Percentiles rank a stretch among this genome's conserved stretches.
Evolutionary conservation across 2,888 invertebrate genomes (phyloP).

Genomic region (Malthinus flaveolus): DNA sequence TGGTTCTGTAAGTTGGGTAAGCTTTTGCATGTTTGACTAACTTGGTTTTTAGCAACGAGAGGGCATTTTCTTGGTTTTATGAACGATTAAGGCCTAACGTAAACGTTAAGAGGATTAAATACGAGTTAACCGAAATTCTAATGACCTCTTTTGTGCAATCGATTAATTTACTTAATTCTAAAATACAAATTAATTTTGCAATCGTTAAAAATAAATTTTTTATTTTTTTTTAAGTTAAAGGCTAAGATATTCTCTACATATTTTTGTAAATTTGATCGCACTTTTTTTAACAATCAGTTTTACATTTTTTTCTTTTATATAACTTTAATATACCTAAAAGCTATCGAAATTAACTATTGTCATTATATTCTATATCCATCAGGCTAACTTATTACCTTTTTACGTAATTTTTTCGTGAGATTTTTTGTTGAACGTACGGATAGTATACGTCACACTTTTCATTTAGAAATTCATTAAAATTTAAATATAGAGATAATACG

Average conservation of each 20-base stretch:
- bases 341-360: slow-evolving; percentile 29
- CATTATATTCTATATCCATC: slow-evolving; percentile 25
- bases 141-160: background rate
- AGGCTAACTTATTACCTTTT: slow-evolving; percentile 22
- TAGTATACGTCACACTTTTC: no score
- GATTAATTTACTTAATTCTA: slow-evolving; percentile 6
- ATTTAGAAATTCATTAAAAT: no score
- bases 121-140: no score
- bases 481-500: no score
- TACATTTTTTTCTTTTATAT: slow-evolving; percentile 6
- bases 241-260: slow-evolving; percentile 13
- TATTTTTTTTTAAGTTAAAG: slow-evolving; percentile 9
- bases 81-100: no score
- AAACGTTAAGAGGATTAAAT: no score
- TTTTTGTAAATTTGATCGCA: slow-evolving; percentile 10
- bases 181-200: slow-evolving; percentile 6
- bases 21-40: background rate
- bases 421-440: no score
- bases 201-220: slow-evolving; percentile 6
- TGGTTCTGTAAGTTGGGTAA: background rate
- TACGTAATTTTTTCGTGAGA: background rate
- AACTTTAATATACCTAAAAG: slow-evolving; percentile 19
- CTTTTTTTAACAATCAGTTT: slow-evolving; percentile 12
- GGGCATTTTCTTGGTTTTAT: slow-evolving; percentile 23
- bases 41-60: slow-evolving; percentile 3